Conservation (phyloP, 2,113 vertebrate genomes). For the Cheirogaleus medius region DNA sequence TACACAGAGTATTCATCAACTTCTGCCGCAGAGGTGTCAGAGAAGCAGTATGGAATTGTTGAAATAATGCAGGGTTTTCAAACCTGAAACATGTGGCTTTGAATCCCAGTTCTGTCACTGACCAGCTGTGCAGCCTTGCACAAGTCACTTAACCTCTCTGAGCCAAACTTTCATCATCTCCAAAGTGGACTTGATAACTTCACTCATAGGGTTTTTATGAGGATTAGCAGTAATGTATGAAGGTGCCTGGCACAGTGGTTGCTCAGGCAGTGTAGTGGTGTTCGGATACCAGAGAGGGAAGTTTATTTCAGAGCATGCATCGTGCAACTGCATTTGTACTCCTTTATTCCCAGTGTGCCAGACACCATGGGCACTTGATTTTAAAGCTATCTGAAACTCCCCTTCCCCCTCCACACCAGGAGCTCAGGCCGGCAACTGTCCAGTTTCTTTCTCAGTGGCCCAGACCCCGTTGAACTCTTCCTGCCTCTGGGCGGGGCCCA, state of each 20-base stretch:
- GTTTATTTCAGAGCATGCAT: background rate
- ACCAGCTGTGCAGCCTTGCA: background rate
- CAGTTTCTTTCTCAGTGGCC: background rate
- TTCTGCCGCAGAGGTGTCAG: background rate
- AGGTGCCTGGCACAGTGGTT: background rate
- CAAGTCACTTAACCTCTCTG: background rate
- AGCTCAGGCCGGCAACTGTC: background rate
- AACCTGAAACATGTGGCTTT: background rate
- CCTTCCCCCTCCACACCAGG: too few relatives aligned
- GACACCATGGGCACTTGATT: background rate
- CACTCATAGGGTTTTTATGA: background rate
- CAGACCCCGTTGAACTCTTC: background rate
- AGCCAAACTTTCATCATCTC: background rate
- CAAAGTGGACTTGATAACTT: background rate
- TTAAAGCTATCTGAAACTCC: background rate
- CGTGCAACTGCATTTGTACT: accelerated
- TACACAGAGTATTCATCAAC: background rate
- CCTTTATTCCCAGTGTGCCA: background rate
- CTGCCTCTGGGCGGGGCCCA: background rate
- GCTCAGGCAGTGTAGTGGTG: background rate
- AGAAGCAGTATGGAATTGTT: background rate
- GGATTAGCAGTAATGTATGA: accelerated
- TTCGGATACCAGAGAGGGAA: background rate
- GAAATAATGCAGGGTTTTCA: background rate
- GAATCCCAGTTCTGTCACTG: background rate